Base-by-base conservation (phyloP, 2,888 invertebrate species). In the Idaea aversata region DNA sequence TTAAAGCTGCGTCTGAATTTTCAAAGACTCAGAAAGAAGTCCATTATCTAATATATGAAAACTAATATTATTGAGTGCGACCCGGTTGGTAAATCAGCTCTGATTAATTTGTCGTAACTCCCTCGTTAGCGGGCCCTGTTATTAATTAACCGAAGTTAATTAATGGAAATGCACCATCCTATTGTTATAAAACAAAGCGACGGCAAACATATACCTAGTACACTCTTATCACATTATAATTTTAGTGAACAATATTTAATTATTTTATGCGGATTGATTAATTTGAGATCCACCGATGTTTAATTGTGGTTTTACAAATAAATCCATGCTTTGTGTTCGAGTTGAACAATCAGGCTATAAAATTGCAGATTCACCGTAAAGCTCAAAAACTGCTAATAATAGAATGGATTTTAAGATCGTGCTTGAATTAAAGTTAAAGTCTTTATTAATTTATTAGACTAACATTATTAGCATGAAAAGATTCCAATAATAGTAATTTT, bases 61-160 rank as follows among this genome's bases (percentile, higher is more conserved):
- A 58, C 65, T 69, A 70, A 68, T 69, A 70, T 69, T 61, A 69
- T 73, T 66, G 64, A 73, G 67, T 67, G 58, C 7, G 64, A 68
- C 65, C 62, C 65, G 73, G 74, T 70, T 78, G 74, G 76, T 76
- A 85, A 85, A 86, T 88, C 83, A 84, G 76, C 78, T 72, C 78
- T 85, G 85, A 89, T 88, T 88, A 89, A 88, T 87, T 88, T 83
- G 82, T 85, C 82, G 83, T 85, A 86, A 88, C 86, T 86, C 85
- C 80, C 83, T 80, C 85, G 83, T 83, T 88, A 86, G 84, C 84
- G 82, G 85, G 75, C 82, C 77, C 81, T 83, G 84, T 82, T 86
- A 87, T 88, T 89, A 89, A 88, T 90, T 87, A 87, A 84, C 81
- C 81, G 81, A 77, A 86, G 81, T 86, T 88, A 88, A 89, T 90